Evolutionary conservation across 2,888 invertebrate genomes (phyloP).

Genomic region (Heteromurus nitidus): DNA sequence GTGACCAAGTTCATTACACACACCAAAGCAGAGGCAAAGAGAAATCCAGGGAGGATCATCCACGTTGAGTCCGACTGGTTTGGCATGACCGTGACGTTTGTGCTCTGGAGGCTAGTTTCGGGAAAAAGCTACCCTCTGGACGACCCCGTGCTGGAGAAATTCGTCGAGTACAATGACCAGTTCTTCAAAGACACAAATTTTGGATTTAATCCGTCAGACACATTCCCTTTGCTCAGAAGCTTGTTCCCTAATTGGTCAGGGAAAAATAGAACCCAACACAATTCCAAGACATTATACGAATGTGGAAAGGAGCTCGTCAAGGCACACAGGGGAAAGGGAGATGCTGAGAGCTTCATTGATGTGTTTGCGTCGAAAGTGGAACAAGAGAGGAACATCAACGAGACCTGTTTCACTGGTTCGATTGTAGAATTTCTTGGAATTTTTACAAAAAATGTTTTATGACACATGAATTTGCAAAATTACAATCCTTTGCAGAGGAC

Average conservation of each 20-base stretch:
- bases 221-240: constrained; percentile 35
- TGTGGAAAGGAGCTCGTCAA: constrained; percentile 14
- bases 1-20: constrained; percentile 21
- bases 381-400: background rate
- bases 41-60: background rate
- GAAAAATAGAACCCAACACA: background rate
- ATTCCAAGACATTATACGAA: constrained; percentile 5
- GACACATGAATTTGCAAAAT: too few species aligned
- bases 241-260: constrained; percentile 15
- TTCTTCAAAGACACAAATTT: constrained; percentile 23
- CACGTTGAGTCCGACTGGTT: constrained; percentile 10
- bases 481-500: too few species aligned
- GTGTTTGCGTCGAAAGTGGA: constrained; percentile 34
- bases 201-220: constrained; percentile 13
- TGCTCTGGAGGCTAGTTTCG: constrained; percentile 32
- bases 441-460: too few species aligned
- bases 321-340: background rate
- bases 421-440: too few species aligned
- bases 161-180: constrained; percentile 15
- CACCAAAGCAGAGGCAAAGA: background rate
- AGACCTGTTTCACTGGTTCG: too few species aligned
- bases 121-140: constrained; percentile 26
- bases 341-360: constrained; percentile 16
- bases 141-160: constrained; percentile 16
- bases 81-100: constrained; percentile 12